Base-by-base conservation (phyloP, 2,113 vertebrate species). In the human (Homo sapiens) region DNA sequence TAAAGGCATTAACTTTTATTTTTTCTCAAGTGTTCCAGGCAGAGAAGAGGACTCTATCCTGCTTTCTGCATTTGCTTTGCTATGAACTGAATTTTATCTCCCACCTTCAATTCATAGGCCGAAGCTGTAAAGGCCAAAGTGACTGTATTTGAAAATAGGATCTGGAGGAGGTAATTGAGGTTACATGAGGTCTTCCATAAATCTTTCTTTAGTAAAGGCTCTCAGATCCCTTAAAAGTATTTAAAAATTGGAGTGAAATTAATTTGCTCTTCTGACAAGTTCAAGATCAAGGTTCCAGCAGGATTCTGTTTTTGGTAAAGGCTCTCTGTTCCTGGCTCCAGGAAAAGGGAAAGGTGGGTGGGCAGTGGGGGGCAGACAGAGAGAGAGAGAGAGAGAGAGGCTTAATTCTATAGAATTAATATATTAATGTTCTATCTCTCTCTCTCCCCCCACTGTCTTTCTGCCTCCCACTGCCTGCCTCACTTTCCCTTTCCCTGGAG, bases 41-140 rank as follows among this genome's bases (percentile, higher is more conserved):
- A 45, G 70, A 84, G 45, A 57, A 50, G 13, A 48, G 18, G 13
- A 48, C 11, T 8, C 50, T 38, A 40, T 17, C 32, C 8, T 85
- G 18, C 1, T 35, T 30, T 52, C 22, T 50, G 43, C 50, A 79
- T 16, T 10, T 32, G 11, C 40, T 57, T 23, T 59, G 40, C 32
- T 55, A 30, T 10, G 17, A 17, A 30, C 2, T 45, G 6, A 48
- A 78, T 9, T 25, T 27, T 20, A 20, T 25, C 5, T 12, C 35
- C 18, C 70, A 11, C 27, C 14, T 35, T 32, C 78, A n/a, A 45
- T n/a, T 45, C 30, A 72, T 3, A 20, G 10, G 11, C 25, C 32
- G 5, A 72, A 45, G 8, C 8, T 12, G 3, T 81, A 45, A 40
- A 23, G 1, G 32, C 0, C 4, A 5, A 11, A 5, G 17, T n/a